Percentiles rank a stretch among this genome's conserved stretches.
These are phyloP conservation scores for Caenorhabditis wallacei DNA, from an alignment of 2,888 invertebrate species.

Conservation along the genomic window DNA sequence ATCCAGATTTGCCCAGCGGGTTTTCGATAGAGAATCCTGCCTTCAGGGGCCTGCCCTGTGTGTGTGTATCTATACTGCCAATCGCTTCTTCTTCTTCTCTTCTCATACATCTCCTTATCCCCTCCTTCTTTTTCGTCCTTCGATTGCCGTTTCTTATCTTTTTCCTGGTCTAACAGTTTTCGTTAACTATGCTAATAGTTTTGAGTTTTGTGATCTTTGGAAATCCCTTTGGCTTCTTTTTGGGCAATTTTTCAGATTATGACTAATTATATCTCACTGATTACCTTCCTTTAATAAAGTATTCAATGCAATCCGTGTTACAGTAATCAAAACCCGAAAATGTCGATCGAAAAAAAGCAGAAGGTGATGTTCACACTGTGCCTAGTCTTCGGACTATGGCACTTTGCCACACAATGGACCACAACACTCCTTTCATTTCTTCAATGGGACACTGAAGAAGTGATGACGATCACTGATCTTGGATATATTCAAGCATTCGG, in stretches of 20 bases:
- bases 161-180: neutral
- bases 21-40: constrained; percentile 43
- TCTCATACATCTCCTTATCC: neutral
- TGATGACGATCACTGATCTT: constrained; percentile 82
- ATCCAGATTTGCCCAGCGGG: constrained; percentile 59
- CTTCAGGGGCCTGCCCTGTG: constrained; percentile 19
- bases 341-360: constrained; percentile 77
- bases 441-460: constrained; percentile 82
- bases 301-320: neutral
- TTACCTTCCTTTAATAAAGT: neutral
- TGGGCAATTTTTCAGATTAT: too few relatives aligned
- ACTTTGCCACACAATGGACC: constrained; percentile 83
- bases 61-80: constrained; percentile 56
- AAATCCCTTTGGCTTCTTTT: neutral
- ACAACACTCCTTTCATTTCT: constrained; percentile 82
- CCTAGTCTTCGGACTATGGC: constrained; percentile 82
- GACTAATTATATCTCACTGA: neutral
- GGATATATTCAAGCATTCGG: constrained; percentile 83
- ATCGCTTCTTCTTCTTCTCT: constrained; percentile 41
- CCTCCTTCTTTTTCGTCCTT: constrained; percentile 7
- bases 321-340: constrained; percentile 54
- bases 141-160: neutral
- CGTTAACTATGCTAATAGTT: constrained; percentile 2
- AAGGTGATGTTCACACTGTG: constrained; percentile 79
- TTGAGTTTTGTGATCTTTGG: neutral